Base-by-base conservation (phyloP, 2,888 invertebrate genomes). In the Bibio marci region DNA sequence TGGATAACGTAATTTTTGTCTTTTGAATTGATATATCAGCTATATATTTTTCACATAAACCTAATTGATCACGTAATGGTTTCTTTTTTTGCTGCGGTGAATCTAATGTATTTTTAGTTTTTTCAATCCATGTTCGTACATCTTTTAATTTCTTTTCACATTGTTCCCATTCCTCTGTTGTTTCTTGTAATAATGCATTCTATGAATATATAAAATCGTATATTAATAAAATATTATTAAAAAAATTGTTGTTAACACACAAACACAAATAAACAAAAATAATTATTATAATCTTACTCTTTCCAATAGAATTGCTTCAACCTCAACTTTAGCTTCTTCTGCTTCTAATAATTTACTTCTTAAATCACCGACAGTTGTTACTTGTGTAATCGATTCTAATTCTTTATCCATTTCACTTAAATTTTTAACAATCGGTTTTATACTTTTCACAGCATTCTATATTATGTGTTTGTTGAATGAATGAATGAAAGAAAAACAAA, bases 81-180 rank as follows among this genome's bases (percentile, higher is more conserved):
- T 83, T 82, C 64, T 88, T 88, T 53, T 81, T 81, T 50, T 79
- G 80, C 49, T 83, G 82, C 13, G 80, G 74, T 27, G 83, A 76
- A 41, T 86, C 87, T 35, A 90, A 58, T 37, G 73, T 69, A 47
- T 76, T 72, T 47, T 73, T 70, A 8, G 88, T 79, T 53, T 88
- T 88, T 44, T 91, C 90, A 49, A 91, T 74, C 90, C 91, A 94
- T 47, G 71, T 70, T 43, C 76, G 77, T 34, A 86, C 83, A 50
- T 92, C 91, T 59, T 85, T 83, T 59, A 92, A 73, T 61, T 94
- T 92, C 59, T 76, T 81, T 62, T 92, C 91, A 63, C 90, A 92
- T 60, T 92, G 85, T 57, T 91, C 90, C 87, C 92, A 92, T 66
- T 92, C 91, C 58, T 91, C 90, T 35, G 83, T 80, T 38, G 88